Evolutionary conservation across 2,113 vertebrate species (phyloP).

Genomic region (Bombycilla garrulus): DNA sequence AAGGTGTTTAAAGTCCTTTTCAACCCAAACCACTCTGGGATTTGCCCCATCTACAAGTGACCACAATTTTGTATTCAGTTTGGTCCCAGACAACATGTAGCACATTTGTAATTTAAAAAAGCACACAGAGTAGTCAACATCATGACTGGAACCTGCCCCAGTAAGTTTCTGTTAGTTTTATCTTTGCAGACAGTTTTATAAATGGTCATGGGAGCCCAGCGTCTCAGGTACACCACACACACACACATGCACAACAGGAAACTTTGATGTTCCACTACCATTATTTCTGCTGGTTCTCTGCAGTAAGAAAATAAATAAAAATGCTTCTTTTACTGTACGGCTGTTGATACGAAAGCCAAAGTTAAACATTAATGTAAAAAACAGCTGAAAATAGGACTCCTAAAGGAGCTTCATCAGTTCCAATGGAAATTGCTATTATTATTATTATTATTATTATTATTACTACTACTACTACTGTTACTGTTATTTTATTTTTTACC

Average conservation of each 20-base stretch:
- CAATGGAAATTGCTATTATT: neutral
- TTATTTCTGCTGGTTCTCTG: neutral
- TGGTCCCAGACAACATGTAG: neutral
- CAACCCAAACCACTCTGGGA: neutral
- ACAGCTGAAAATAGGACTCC: neutral
- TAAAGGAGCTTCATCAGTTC: neutral
- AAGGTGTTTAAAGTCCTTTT: neutral
- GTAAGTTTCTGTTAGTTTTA: neutral
- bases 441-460: neutral
- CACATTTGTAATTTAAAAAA: rapidly evolving
- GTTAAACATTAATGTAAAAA: neutral
- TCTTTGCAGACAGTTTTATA: neutral
- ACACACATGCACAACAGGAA: rapidly evolving
- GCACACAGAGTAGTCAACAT: neutral
- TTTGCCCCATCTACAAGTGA: neutral
- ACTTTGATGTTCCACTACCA: neutral
- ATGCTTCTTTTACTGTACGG: neutral
- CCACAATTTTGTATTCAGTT: neutral
- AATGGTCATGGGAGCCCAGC: neutral
- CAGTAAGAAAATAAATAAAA: neutral
- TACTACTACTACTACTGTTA: neutral
- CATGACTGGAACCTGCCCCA: neutral
- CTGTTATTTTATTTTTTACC: neutral
- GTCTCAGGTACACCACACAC: neutral
- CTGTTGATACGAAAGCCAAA: neutral